Percentiles rank a stretch among this genome's conserved stretches.
Conservation (phyloP, 1,140 invertebrate species). For the Teleogryllus occipitalis region DNA sequence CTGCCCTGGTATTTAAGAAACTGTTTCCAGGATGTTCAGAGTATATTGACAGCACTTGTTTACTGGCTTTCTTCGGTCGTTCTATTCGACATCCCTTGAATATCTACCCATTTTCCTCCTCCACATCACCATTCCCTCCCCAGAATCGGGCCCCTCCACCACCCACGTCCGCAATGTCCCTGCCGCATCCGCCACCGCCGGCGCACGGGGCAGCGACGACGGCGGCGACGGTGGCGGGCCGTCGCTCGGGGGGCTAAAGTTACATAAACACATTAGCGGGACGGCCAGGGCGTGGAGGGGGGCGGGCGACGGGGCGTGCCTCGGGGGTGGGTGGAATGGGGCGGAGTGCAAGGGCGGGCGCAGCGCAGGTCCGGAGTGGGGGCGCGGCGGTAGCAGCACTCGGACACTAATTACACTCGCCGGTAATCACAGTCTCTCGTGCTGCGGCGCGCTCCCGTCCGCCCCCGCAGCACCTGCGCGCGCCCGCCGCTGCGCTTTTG, state of each 20-base stretch:
- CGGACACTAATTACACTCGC: not conserved
- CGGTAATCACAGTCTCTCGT: not conserved
- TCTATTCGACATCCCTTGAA: no score
- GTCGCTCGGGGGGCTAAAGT: not conserved
- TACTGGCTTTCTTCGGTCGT: no score
- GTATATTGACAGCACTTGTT: no score
- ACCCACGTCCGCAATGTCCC: no score
- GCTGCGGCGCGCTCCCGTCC: no score
- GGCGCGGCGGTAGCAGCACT: not conserved
- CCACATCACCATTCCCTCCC: not conserved
- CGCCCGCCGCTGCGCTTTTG: not conserved
- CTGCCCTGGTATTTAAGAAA: no score
- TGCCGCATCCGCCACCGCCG: no score
- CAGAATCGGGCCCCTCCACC: not conserved
- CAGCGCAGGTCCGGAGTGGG: no score
- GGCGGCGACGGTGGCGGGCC: not conserved
- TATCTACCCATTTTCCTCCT: no score
- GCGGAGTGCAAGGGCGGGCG: not conserved
- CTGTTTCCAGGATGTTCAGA: no score
- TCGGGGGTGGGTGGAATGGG: not conserved
- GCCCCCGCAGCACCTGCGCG: not conserved
- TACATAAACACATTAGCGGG: not conserved
- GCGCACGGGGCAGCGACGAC: no score
- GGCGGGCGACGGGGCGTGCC: no score
- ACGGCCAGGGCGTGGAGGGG: not conserved